Conservation (phyloP, 2,888 invertebrate genomes). For the Podotricha telesiphe region DNA sequence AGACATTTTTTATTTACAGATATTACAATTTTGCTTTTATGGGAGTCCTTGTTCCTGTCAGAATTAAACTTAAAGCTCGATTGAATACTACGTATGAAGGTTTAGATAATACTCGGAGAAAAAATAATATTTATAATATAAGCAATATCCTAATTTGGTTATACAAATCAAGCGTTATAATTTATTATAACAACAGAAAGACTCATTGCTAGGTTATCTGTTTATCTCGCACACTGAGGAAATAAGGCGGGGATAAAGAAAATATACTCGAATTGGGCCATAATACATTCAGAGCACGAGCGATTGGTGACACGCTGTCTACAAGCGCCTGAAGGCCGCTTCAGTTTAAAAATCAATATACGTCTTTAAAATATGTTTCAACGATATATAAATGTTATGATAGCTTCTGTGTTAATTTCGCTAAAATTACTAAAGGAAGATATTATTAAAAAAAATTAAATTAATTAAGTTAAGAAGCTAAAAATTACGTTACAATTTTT, state of each 20-base stretch:
- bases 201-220: not conserved
- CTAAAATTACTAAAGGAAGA: too few species aligned
- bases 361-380: not conserved
- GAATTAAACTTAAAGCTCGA: not conserved
- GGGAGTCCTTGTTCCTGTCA: not conserved
- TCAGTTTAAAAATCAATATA: not conserved
- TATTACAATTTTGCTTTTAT: not conserved
- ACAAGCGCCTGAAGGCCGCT: conserved; percentile 23
- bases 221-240: not conserved
- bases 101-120: too few species aligned
- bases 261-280: conserved; percentile 1
- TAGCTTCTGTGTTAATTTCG: not conserved
- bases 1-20: not conserved
- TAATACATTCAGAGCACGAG: conserved; percentile 11
- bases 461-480: too few species aligned
- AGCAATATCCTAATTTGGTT: too few species aligned
- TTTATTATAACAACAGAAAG: too few species aligned
- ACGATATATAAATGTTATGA: not conserved
- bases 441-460: too few species aligned
- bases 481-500: too few species aligned
- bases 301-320: conserved; percentile 36
- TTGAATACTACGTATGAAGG: too few species aligned
- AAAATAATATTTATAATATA: too few species aligned
- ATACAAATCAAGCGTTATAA: too few species aligned
- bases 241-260: not conserved